A percentile compares a stretch with the other conserved stretches of the same genome.
phyloP scores from a whole-genome alignment of 2,888 invertebrate genomes.

The Harpalus rubripes region DNA sequence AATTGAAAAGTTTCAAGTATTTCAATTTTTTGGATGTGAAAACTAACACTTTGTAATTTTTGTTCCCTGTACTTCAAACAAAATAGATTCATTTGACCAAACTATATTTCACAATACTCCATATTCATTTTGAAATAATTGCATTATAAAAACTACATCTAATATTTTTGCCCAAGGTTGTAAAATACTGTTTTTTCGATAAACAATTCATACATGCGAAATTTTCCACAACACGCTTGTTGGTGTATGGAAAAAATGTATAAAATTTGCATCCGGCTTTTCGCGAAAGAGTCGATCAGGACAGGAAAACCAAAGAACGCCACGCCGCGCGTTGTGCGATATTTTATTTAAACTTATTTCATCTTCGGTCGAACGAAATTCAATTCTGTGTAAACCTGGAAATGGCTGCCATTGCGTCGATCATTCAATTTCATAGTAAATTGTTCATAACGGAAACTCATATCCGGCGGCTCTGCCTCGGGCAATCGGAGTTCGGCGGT shows the following conservation, averaged over 20 bases:
- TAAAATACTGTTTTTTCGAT: too few species aligned
- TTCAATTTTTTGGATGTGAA: too few species aligned
- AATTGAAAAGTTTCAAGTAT: too few species aligned
- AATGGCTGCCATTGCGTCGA: constrained; percentile 72
- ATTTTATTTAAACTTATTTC: constrained; percentile 59
- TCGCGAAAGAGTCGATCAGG: background rate
- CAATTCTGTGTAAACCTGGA: constrained; percentile 64
- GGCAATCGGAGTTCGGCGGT: constrained; percentile 64
- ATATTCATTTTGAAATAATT: too few species aligned
- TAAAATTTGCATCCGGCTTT: constrained; percentile 23
- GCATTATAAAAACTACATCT: too few species aligned
- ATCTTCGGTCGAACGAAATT: constrained; percentile 58
- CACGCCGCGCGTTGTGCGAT: constrained; percentile 11
- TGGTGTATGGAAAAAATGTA: background rate
- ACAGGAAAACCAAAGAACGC: constrained; percentile 28
- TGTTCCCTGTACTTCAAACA: too few species aligned
- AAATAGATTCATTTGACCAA: too few species aligned
- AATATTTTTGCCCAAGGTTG: too few species aligned
- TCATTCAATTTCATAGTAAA: constrained; percentile 80
- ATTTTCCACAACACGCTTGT: background rate
- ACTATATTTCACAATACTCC: too few species aligned
- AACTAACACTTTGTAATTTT: too few species aligned
- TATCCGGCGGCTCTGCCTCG: constrained; percentile 82
- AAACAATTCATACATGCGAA: background rate
- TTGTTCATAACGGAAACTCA: constrained; percentile 93